phyloP scores from a whole-genome alignment of 2,113 vertebrate species.

The Chaenocephalus aceratus region DNA sequence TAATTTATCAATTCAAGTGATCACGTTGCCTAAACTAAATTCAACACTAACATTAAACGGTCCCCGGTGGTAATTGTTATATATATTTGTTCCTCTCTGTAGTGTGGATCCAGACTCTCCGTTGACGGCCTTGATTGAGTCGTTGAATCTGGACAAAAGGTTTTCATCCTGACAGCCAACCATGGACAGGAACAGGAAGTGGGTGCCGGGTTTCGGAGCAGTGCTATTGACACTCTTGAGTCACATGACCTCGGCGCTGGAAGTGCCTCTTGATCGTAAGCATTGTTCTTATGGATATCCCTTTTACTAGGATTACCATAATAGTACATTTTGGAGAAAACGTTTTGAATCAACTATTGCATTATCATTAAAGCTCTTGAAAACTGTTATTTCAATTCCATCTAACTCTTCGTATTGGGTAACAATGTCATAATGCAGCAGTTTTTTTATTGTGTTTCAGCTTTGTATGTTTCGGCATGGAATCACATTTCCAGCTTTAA shows the following conservation, averaged over 20 bases:
- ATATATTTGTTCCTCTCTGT: background rate
- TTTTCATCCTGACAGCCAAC: conserved; percentile 29
- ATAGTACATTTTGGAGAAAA: background rate
- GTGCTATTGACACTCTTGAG: conserved; percentile 87
- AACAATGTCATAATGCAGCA: background rate
- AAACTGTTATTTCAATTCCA: background rate
- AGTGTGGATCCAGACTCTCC: conserved; percentile 45
- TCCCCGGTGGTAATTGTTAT: background rate
- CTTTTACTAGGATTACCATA: background rate
- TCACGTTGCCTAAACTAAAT: no score
- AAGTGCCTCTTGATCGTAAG: conserved; percentile 98
- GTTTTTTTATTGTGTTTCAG: conserved; percentile 9
- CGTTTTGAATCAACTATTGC: background rate
- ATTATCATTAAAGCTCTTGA: background rate
- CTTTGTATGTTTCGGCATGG: conserved; percentile 58
- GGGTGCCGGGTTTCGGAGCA: conserved; percentile 73
- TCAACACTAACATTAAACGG: background rate
- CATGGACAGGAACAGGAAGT: conserved; percentile 85
- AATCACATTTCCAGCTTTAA: background rate
- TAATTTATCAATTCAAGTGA: no score
- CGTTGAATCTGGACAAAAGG: conserved; percentile 60
- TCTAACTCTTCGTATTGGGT: fast-evolving
- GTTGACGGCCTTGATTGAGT: conserved; percentile 31
- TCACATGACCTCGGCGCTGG: conserved; percentile 89
- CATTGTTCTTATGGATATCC: conserved; percentile 45